Evolutionary conservation across 2,888 invertebrate species (phyloP), one percentile per base, ranked within the genome.

Genomic region (Apamea epomidion): DNA sequence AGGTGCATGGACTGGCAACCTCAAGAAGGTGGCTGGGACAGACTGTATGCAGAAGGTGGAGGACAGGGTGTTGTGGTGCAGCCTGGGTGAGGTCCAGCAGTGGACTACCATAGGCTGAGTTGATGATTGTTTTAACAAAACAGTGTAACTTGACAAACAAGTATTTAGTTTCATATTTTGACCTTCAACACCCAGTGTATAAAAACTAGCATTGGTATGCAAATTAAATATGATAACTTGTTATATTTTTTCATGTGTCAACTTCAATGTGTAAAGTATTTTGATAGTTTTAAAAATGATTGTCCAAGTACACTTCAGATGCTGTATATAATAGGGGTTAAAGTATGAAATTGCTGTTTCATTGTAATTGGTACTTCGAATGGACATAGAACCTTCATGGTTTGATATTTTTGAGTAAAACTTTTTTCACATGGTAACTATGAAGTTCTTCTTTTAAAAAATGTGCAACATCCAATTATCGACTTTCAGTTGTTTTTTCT

Each of bases 131-230:
- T 62, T 48, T 18, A 32, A 1, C 8, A 69, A 54, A 18, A 62
- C 0, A 54, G 51, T 60, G 70, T 42, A 67, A 21, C n/a, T 45
- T 29, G 25, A 78, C 18, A 37, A 37, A 16, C 18, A 67, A 29
- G 29, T 42, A 70, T 74, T 64, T 51, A 73, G 8, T 60, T 76
- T 85, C 37, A 76, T 21, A 18, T 60, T 65, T 29, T 60, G 64
- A 81, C 86, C 58, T 85, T 70, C 37, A 70, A 65, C 64, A 21
- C 29, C 0, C 6, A 48, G 42, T 62, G 7, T 45, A 48, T 65
- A 74, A 45, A 80, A 78, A 79, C 42, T 14, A 21, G 54, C 48
- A 21, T 64, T 58, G 37, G n/a, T 60, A 60, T 60, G 67, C 48
- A 76, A 14, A 60, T 5, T 25, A 82, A 1, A 0, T 82, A 29